phyloP scores from a whole-genome alignment of 1,140 invertebrate species.

The Goniozus legneri region DNA sequence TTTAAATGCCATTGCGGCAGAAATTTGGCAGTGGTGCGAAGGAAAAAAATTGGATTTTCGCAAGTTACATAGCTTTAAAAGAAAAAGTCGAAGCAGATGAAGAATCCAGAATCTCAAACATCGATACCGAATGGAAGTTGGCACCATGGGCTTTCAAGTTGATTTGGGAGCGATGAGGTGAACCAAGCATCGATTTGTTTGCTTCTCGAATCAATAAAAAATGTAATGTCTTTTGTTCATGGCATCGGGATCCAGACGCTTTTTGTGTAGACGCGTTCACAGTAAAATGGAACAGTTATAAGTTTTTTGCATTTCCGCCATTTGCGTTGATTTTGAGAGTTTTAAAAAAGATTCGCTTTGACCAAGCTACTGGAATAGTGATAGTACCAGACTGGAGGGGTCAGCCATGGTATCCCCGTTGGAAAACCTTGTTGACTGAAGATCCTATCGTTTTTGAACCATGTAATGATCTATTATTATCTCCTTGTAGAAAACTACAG shows the following conservation, averaged over 20 bases:
- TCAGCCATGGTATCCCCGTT: slow-evolving; percentile 32
- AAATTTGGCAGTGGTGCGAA: neutral
- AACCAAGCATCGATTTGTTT: neutral
- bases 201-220: neutral
- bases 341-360: neutral
- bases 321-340: slow-evolving; percentile 16
- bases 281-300: neutral
- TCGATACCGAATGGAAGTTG: neutral
- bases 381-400: slow-evolving; percentile 20
- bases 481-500: slow-evolving; percentile 6
- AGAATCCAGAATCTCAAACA: neutral
- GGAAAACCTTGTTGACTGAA: slow-evolving; percentile 16
- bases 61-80: neutral
- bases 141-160: neutral
- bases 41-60: neutral
- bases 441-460: slow-evolving; percentile 20
- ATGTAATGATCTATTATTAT: slow-evolving; percentile 13
- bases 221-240: neutral
- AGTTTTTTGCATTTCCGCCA: slow-evolving; percentile 28
- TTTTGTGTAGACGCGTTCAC: slow-evolving; percentile 9
- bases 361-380: slow-evolving; percentile 21
- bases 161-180: neutral
- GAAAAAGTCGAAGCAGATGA: neutral
- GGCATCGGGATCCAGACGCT: slow-evolving; percentile 6
- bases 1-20: neutral